These are phyloP conservation scores for Lagodon rhomboides DNA, from an alignment of 2,797 vertebrate species.

Conservation along the genomic window DNA sequence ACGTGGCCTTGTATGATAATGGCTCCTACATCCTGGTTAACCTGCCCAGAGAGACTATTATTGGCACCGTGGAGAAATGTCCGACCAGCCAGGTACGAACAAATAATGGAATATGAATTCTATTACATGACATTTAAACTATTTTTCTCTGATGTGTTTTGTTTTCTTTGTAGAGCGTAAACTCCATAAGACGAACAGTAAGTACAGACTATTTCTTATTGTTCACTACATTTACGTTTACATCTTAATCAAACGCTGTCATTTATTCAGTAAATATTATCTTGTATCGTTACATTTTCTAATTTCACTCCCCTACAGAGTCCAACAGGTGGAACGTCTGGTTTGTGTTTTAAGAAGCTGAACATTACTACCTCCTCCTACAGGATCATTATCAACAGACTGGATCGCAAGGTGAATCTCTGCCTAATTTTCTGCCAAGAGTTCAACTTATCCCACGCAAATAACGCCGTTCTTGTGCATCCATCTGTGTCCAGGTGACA, in stretches of 20 bases:
- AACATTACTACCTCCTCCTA: conserved; percentile 91
- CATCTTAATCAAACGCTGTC: background rate
- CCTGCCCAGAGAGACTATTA: conserved; percentile 92
- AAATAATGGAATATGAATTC: background rate
- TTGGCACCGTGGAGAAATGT: conserved; percentile 96
- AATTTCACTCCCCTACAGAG: conserved; percentile 78
- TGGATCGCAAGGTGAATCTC: conserved; percentile 91
- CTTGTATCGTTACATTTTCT: background rate
- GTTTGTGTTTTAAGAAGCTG: conserved; percentile 96
- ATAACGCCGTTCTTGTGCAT: background rate
- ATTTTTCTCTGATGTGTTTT: conserved; percentile 13
- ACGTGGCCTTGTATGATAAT: conserved; percentile 93
- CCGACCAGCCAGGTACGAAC: conserved; percentile 91
- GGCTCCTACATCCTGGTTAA: conserved; percentile 96
- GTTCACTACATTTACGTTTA: conserved; percentile 1
- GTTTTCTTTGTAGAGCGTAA: conserved; percentile 90
- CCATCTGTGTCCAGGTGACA: conserved; percentile 84
- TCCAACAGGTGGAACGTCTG: conserved; percentile 91
- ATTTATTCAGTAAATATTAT: background rate
- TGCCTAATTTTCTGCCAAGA: background rate
- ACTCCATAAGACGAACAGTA: conserved; percentile 93
- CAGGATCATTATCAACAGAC: conserved; percentile 91
- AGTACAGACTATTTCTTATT: conserved; percentile 76
- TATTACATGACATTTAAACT: background rate
- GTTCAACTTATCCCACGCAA: background rate